Conservation (phyloP, 2,113 vertebrate species). For the Scomber colias region DNA sequence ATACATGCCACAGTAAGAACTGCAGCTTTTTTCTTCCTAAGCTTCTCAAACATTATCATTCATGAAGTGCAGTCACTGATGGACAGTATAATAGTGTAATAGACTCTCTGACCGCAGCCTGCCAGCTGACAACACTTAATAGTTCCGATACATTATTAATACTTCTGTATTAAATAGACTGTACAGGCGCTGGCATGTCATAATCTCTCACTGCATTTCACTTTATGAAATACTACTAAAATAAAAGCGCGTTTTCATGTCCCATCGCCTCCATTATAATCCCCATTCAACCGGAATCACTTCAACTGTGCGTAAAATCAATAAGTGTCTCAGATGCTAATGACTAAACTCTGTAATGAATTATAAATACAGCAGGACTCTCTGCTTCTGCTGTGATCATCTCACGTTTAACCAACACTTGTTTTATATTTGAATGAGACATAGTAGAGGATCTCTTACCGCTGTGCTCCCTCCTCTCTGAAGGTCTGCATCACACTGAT, state of each 20-base stretch:
- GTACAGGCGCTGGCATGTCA: background rate
- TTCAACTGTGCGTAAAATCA: background rate
- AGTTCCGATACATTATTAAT: background rate
- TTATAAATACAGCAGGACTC: background rate
- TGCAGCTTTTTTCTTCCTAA: background rate
- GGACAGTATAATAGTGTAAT: background rate
- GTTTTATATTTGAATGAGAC: background rate
- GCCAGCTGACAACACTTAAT: background rate
- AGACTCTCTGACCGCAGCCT: background rate
- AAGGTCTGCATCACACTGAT: conserved; percentile 32
- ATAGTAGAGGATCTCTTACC: conserved; percentile 47
- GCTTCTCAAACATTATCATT: background rate
- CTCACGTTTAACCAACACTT: background rate
- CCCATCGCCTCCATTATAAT: background rate
- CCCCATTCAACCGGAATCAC: conserved; percentile 9
- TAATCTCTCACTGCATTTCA: background rate
- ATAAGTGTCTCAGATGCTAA: background rate
- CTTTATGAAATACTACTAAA: background rate
- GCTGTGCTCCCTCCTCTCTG: background rate
- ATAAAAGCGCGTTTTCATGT: too few species aligned
- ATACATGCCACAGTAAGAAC: background rate
- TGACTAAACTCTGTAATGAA: background rate
- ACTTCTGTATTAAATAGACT: background rate
- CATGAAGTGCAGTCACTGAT: background rate
- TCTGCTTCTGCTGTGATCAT: background rate